phyloP scores from a whole-genome alignment of 2,113 vertebrate genomes.

The Trichechus manatus region DNA sequence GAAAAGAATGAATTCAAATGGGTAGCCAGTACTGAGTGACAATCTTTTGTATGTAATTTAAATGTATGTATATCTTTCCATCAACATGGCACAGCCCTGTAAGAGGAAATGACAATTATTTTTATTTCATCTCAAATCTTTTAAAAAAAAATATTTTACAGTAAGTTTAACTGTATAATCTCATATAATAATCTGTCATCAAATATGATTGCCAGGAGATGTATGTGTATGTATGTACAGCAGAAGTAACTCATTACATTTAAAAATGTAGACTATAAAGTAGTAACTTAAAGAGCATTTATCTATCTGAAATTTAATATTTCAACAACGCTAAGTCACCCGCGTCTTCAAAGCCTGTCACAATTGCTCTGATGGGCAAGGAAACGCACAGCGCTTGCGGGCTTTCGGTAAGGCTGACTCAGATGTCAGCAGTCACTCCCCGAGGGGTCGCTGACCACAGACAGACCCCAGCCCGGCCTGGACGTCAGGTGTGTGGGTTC shows the following conservation, averaged over 20 bases:
- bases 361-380: fast-evolving
- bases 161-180: background rate
- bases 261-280: background rate
- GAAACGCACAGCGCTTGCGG: fast-evolving
- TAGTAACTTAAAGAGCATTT: background rate
- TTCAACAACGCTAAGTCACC: background rate
- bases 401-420: background rate
- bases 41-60: background rate
- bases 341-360: background rate
- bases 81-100: constrained; percentile 12
- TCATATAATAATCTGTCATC: background rate
- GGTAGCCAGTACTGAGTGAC: background rate
- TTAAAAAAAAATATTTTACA: background rate
- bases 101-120: background rate
- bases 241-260: background rate
- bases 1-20: background rate
- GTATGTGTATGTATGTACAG: fast-evolving
- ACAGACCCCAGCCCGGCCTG: background rate
- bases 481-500: too few relatives aligned
- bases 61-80: constrained; percentile 16
- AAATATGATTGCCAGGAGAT: background rate
- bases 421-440: fast-evolving
- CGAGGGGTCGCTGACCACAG: background rate
- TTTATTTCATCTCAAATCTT: background rate
- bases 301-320: background rate